phyloP scores from a whole-genome alignment of 2,888 invertebrate genomes.

The Tenodera sinensis region DNA sequence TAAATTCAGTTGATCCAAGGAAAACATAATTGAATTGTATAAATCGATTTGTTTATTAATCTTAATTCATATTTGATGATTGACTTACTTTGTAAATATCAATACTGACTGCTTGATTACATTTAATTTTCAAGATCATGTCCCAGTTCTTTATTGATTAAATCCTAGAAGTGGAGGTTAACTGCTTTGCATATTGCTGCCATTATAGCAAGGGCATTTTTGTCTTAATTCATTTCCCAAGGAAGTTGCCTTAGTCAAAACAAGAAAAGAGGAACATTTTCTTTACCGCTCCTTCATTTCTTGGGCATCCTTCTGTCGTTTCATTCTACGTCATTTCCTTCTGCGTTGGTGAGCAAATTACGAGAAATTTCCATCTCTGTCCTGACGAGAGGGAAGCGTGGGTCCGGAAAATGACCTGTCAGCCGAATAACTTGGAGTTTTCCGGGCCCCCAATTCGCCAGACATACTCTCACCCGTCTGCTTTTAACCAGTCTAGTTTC shows the following conservation, averaged over 20 bases:
- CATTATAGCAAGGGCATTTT: neutral
- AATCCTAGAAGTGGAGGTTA: neutral
- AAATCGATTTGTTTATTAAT: too few relatives aligned
- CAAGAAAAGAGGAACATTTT: neutral
- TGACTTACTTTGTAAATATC: too few relatives aligned
- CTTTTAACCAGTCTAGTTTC: neutral
- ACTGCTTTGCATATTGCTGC: neutral
- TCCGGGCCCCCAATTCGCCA: neutral
- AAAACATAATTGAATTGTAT: too few relatives aligned
- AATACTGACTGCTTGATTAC: too few relatives aligned
- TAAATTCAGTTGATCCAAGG: too few relatives aligned
- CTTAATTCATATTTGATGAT: too few relatives aligned
- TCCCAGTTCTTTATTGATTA: neutral
- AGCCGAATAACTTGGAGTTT: neutral
- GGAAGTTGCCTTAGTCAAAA: neutral
- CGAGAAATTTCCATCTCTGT: neutral
- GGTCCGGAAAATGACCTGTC: constrained; percentile 24
- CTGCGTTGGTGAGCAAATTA: constrained; percentile 1
- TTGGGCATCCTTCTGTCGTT: neutral
- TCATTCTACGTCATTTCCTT: neutral
- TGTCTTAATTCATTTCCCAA: neutral
- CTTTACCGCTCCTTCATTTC: neutral
- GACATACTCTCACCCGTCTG: neutral
- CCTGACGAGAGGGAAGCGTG: neutral
- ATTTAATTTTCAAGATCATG: neutral